These are phyloP conservation scores for Margarornis squamiger DNA, from an alignment of 2,797 vertebrate genomes.

Conservation along the genomic window DNA sequence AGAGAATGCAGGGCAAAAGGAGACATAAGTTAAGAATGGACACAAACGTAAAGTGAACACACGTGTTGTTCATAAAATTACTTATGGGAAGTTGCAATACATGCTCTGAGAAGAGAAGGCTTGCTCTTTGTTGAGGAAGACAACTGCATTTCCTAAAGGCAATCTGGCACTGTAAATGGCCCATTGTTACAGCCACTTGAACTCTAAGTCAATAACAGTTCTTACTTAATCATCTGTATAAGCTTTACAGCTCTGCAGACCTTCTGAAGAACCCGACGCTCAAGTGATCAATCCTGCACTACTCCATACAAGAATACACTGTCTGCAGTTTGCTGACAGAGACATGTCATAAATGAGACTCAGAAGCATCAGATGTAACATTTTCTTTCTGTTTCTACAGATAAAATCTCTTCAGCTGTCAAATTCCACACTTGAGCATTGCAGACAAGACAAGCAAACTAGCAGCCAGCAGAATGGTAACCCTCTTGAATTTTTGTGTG, in stretches of 20 bases:
- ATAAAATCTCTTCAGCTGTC: background rate
- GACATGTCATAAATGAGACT: background rate
- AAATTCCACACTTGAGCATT: background rate
- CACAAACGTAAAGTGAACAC: background rate
- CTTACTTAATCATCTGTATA: background rate
- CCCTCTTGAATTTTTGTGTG: background rate
- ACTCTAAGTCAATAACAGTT: background rate
- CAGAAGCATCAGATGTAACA: background rate
- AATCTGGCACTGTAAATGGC: background rate
- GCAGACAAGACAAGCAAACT: background rate
- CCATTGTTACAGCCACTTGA: background rate
- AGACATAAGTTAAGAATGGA: background rate
- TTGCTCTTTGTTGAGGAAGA: background rate
- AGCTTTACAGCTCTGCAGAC: background rate
- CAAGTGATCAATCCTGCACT: background rate
- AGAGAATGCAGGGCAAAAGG: background rate
- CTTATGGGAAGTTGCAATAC: accelerated
- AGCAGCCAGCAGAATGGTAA: background rate
- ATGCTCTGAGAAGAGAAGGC: background rate
- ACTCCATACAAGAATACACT: background rate
- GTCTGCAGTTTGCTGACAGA: background rate
- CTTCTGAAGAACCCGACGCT: background rate
- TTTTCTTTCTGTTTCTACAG: background rate
- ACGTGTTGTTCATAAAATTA: background rate
- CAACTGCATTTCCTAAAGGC: background rate